A percentile compares a stretch with the other conserved stretches of the same genome.
These are phyloP conservation scores for Coelopa pilipes DNA, from an alignment of 2,888 invertebrate species.

Conservation along the genomic window DNA sequence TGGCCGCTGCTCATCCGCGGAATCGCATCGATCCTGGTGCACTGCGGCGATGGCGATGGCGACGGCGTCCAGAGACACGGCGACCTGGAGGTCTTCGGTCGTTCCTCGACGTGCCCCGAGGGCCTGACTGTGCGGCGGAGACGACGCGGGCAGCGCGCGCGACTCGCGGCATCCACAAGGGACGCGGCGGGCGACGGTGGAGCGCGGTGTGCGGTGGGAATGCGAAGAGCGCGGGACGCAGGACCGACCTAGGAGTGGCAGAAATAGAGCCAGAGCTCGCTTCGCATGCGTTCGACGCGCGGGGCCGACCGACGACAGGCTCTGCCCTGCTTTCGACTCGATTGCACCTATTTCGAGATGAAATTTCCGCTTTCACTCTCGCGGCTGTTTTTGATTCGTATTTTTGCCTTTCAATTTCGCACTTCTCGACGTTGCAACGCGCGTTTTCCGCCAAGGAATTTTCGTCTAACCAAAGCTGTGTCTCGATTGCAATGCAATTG, in stretches of 20 bases:
- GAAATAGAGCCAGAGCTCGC: not conserved
- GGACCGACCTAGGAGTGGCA: not conserved
- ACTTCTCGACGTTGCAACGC: too few species aligned
- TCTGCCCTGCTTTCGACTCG: not conserved
- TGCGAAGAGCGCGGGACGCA: not conserved
- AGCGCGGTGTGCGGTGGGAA: not conserved
- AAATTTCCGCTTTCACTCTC: too few species aligned
- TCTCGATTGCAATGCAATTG: conserved; percentile 7
- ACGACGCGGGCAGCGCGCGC: too few species aligned
- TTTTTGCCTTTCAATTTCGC: not conserved
- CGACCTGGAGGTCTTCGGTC: too few species aligned
- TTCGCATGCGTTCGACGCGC: not conserved
- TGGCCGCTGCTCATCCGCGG: not conserved
- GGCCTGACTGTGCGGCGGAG: too few species aligned
- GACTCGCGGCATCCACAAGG: not conserved
- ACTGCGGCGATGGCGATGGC: too few species aligned
- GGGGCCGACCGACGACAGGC: conserved; percentile 1
- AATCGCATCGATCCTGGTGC: not conserved
- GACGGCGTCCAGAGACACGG: not conserved
- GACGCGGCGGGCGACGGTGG: conserved; percentile 4
- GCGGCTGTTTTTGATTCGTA: not conserved
- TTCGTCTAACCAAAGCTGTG: too few species aligned
- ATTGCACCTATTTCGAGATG: not conserved
- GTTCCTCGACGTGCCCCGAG: too few species aligned
- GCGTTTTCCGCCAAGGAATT: too few species aligned